Evolutionary conservation across 2,797 vertebrate species (phyloP), one percentile per base, ranked within the genome.

Genomic region (Brotula barbata): DNA sequence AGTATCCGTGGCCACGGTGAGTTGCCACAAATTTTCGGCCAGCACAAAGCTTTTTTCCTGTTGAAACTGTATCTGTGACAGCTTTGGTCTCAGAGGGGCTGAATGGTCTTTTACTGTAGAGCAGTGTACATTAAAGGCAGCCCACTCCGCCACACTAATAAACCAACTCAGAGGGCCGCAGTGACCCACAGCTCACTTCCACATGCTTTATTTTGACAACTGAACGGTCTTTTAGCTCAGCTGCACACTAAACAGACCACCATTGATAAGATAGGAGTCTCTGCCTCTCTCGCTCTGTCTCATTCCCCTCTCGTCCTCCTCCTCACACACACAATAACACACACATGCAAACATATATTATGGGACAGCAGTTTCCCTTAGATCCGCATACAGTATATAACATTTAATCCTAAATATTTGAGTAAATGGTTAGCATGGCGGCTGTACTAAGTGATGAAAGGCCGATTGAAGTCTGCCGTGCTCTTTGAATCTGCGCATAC

Each of bases 361-460:
- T 43, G 40, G 59, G 78, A 84, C 71, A 75, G 76, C 49, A 53
- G 75, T 63, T 75, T 65, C 7, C n/a, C 78, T 78, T 74, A 73
- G 71, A 73, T 74, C 76, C 65, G 64, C 68, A 64, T 80, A 66
- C 54, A 76, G 56, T 85, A 81, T 76, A 73, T 77, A 78, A 65
- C 58, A 66, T 60, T 74, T 84, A 75, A 84, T 81, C n/a, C 83
- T 81, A 86, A 90, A 90, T 88, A 89, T 88, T 89, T 89, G 73
- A 69, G 37, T 81, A 70, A 77, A 90, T 67, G 75, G 67, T 77
- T 76, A 16, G 69, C 75, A 52, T 45, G 64, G 60, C 60, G 36
- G 64, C 62, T 86, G 69, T 83, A 47, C 48, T n/a, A 42, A 20
- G 37, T 50, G 80, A 80, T 87, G 80, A 88, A 88, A 88, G 78